These are phyloP conservation scores for Autographa pulchrina DNA, from an alignment of 2,888 invertebrate genomes.

Conservation along the genomic window DNA sequence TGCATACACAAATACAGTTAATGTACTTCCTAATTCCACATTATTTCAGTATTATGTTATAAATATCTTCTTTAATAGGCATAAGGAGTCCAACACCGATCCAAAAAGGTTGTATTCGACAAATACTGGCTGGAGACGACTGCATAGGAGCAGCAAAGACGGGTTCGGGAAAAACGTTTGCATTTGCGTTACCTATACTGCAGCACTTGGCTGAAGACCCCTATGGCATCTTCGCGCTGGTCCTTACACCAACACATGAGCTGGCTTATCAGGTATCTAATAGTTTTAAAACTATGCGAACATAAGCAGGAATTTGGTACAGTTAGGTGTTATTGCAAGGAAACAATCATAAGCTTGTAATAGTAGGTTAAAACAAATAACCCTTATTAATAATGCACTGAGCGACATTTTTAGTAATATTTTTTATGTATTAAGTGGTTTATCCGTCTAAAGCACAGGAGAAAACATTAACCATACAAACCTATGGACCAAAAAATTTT, in stretches of 20 bases:
- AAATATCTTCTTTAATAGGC: conserved; percentile 85
- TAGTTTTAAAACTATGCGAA: background rate
- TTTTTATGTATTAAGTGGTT: too few relatives aligned
- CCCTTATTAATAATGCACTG: too few relatives aligned
- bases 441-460: too few relatives aligned
- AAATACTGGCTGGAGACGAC: conserved; percentile 94
- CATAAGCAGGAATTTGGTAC: too few relatives aligned
- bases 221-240: conserved; percentile 97
- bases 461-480: too few relatives aligned
- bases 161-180: conserved; percentile 99
- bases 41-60: background rate
- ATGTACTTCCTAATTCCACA: background rate
- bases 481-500: too few relatives aligned
- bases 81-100: conserved; percentile 94
- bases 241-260: conserved; percentile 98
- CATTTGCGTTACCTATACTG: conserved; percentile 98
- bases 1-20: background rate
- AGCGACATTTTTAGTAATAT: too few relatives aligned
- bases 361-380: background rate
- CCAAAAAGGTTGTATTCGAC: conserved; percentile 94
- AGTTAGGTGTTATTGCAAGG: too few relatives aligned
- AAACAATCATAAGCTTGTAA: background rate
- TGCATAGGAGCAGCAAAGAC: conserved; percentile 99
- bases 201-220: conserved; percentile 98
- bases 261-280: conserved; percentile 94